A percentile compares a stretch with the other conserved stretches of the same genome.
Evolutionary conservation across 2,888 invertebrate species (phyloP).

Genomic region (Cantharis lateralis): DNA sequence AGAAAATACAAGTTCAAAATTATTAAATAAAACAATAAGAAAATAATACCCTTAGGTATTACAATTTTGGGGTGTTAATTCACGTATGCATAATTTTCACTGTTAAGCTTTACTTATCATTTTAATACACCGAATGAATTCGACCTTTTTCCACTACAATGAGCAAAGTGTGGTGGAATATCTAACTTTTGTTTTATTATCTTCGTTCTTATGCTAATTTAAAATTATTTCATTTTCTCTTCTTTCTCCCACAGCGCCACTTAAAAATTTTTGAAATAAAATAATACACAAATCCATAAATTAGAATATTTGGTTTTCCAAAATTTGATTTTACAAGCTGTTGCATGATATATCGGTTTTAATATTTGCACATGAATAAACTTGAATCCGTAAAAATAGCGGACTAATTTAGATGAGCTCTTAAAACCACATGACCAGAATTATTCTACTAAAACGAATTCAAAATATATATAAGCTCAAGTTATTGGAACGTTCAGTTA

Average conservation of each 20-base stretch:
- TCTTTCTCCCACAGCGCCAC: not conserved
- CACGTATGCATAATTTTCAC: not conserved
- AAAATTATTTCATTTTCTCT: not conserved
- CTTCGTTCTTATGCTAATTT: conserved; percentile 5
- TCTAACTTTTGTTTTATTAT: conserved; percentile 5
- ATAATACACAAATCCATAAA: conserved; percentile 1
- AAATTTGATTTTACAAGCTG: conserved; percentile 12
- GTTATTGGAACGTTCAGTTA: not conserved
- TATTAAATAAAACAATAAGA: not conserved
- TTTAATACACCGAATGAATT: conserved; percentile 1
- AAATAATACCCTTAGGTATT: not conserved
- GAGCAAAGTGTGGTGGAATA: not conserved
- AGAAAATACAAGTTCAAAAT: not conserved
- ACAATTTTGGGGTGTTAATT: not conserved
- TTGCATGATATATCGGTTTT: conserved; percentile 11
- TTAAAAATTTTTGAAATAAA: not conserved
- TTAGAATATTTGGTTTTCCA: not conserved
- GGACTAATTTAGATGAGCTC: not conserved
- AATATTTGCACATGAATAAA: conserved; percentile 14
- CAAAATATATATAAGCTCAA: not conserved
- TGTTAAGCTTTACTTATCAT: conserved; percentile 2
- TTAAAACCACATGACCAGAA: not conserved
- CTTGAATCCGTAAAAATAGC: conserved; percentile 12
- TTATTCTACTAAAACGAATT: not conserved
- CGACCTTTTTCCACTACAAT: conserved; percentile 10